A percentile compares a stretch with the other conserved stretches of the same genome.
Evolutionary conservation across 2,113 vertebrate species (phyloP).

Genomic region (Ictalurus punctatus): DNA sequence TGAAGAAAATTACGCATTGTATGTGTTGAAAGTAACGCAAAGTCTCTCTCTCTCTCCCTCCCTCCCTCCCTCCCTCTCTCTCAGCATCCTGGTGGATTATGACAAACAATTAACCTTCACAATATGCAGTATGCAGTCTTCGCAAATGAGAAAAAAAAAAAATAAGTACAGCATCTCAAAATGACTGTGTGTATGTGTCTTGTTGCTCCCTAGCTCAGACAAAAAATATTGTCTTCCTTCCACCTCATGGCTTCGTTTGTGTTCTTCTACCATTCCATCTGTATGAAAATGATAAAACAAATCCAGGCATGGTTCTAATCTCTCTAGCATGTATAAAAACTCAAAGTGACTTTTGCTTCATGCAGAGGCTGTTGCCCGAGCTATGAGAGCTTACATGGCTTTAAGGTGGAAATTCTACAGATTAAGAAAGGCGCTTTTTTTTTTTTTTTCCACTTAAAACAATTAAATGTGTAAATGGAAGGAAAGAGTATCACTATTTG

Average conservation of each 20-base stretch:
- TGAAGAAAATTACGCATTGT: neutral
- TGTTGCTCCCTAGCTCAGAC: conserved; percentile 11
- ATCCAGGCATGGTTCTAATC: conserved; percentile 46
- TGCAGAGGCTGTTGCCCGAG: conserved; percentile 28
- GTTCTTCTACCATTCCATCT: conserved; percentile 18
- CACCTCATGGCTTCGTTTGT: conserved; percentile 10
- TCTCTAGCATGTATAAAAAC: conserved; percentile 55
- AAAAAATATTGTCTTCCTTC: conserved; percentile 20
- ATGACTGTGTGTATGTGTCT: conserved; percentile 8
- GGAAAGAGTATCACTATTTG: neutral
- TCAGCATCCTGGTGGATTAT: conserved; percentile 95
- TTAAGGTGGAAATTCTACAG: conserved; percentile 20
- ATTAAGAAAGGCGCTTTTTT: neutral
- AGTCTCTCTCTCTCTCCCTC: conserved; percentile 26
- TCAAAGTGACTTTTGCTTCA: conserved; percentile 34
- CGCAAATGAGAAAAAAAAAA: neutral
- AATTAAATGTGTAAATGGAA: neutral
- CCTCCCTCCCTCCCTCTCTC: conserved; percentile 47
- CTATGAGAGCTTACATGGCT: conserved; percentile 32
- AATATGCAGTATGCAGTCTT: conserved; percentile 54
- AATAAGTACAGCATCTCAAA: conserved; percentile 17
- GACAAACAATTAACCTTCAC: conserved; percentile 83
- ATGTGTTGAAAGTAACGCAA: neutral
- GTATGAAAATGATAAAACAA: conserved; percentile 19
- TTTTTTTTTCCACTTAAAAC: conserved; percentile 6